Evolutionary conservation across 2,888 invertebrate genomes (phyloP).

Genomic region (Lamproptera curius): DNA sequence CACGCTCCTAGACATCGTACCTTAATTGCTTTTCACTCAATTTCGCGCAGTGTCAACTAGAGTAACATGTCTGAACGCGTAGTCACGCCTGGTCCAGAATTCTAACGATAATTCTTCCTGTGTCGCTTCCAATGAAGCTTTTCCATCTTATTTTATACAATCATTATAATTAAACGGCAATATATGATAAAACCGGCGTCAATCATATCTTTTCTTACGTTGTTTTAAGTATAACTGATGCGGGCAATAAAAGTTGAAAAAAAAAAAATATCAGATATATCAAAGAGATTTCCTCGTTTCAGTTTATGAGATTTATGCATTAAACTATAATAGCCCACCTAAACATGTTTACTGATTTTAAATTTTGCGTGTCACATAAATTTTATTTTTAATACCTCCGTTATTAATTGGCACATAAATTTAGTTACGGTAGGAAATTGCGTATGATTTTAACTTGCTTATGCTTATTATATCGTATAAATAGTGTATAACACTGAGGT

Average conservation of each 20-base stretch:
- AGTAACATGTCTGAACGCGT: constrained; percentile 39
- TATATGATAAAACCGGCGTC: too few relatives aligned
- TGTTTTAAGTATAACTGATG: too few relatives aligned
- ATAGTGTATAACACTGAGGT: too few relatives aligned
- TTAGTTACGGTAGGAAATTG: too few relatives aligned
- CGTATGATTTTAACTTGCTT: too few relatives aligned
- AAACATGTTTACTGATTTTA: not conserved
- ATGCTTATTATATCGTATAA: too few relatives aligned
- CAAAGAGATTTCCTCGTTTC: not conserved
- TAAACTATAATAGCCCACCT: not conserved
- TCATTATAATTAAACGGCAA: too few relatives aligned
- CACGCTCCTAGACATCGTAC: constrained; percentile 23
- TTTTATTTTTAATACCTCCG: not conserved
- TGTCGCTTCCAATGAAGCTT: not conserved
- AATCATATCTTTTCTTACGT: not conserved
- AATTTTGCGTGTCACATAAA: not conserved
- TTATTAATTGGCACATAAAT: not conserved
- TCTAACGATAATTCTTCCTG: not conserved
- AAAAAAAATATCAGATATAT: not conserved
- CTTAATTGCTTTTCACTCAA: constrained; percentile 62
- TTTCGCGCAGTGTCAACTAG: constrained; percentile 55
- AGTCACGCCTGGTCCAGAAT: constrained; percentile 15
- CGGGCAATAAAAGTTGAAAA: not conserved
- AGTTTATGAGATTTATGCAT: not conserved
- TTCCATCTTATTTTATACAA: too few relatives aligned